Evolutionary conservation across 1,140 invertebrate species (phyloP).

Genomic region (Caerostris extrusa): DNA sequence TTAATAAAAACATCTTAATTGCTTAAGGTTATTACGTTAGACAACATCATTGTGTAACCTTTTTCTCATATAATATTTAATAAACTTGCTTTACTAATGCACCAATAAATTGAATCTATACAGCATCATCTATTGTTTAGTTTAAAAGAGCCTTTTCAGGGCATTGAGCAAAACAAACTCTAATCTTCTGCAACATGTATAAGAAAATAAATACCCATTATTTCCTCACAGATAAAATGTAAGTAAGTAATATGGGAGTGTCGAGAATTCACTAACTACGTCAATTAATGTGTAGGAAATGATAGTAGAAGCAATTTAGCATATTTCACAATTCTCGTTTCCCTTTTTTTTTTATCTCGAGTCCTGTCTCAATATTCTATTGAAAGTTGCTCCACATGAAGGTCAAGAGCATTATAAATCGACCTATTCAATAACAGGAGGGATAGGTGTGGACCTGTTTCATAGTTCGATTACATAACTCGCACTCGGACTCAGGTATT

Average conservation of each 20-base stretch:
- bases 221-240: neutral
- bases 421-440: neutral
- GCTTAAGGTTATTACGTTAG: too few species aligned
- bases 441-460: neutral
- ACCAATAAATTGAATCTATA: too few species aligned
- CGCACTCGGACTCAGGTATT: neutral
- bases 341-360: neutral
- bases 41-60: too few species aligned
- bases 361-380: neutral
- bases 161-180: too few species aligned
- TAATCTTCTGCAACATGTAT: too few species aligned
- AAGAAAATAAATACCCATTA: too few species aligned
- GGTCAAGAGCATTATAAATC: neutral
- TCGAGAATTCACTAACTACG: neutral
- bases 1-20: too few species aligned
- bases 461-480: neutral
- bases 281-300: neutral
- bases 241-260: neutral
- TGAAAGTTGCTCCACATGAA: neutral
- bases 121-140: too few species aligned
- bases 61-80: too few species aligned
- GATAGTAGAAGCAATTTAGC: slow-evolving; percentile 1
- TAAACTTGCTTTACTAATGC: too few species aligned
- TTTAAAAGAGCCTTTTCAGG: too few species aligned
- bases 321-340: slow-evolving; percentile 1